These are phyloP conservation scores for Caenorhabditis sulstoni DNA, from an alignment of 2,888 invertebrate species.

Conservation along the genomic window DNA sequence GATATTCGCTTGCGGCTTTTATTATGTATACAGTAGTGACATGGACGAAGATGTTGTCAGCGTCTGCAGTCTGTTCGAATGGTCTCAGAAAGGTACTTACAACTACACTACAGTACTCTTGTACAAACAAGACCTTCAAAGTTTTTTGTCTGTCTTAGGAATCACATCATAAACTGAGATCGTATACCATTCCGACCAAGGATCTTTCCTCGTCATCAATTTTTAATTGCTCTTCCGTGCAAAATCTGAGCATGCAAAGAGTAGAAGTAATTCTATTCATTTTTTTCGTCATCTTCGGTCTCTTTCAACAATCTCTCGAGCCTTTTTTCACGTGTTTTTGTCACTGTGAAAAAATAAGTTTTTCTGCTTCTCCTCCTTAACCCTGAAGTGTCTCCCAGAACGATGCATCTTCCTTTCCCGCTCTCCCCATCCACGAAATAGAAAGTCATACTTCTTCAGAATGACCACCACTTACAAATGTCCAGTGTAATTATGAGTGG, in stretches of 20 bases:
- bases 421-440: slow-evolving; percentile 21
- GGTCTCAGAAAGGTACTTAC: slow-evolving; percentile 6
- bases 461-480: slow-evolving; percentile 54
- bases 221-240: background rate
- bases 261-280: slow-evolving; percentile 1
- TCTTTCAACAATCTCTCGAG: slow-evolving; percentile 22
- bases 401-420: slow-evolving; percentile 23
- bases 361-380: background rate
- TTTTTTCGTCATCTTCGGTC: slow-evolving; percentile 17
- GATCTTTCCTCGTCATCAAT: background rate
- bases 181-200: slow-evolving; percentile 8
- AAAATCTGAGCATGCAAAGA: background rate
- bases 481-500: slow-evolving; percentile 47
- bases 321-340: slow-evolving; percentile 28
- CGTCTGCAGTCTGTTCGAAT: slow-evolving; percentile 12
- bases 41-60: slow-evolving; percentile 17
- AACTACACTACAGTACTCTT: background rate
- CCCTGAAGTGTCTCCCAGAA: slow-evolving; percentile 42
- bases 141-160: background rate
- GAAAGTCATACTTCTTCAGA: slow-evolving; percentile 49
- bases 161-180: background rate
- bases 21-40: slow-evolving; percentile 31
- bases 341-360: background rate
- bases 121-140: background rate
- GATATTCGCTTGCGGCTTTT: slow-evolving; percentile 32